A percentile compares a stretch with the other conserved stretches of the same genome.
Evolutionary conservation across 1,140 invertebrate species (phyloP).

Genomic region (Drosophila paulistorum): DNA sequence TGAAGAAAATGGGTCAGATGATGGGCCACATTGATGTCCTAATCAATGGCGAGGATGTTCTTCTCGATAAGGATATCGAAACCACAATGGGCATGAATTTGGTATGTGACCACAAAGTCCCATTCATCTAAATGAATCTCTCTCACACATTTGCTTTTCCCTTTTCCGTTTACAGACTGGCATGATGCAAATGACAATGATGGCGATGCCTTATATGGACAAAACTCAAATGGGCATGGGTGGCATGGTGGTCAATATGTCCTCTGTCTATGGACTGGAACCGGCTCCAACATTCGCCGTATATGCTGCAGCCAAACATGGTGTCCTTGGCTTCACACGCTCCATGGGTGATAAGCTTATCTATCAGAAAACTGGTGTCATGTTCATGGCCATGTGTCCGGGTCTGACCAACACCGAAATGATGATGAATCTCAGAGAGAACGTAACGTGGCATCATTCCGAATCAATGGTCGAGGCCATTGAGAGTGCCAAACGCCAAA

Average conservation of each 20-base stretch:
- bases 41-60: constrained; percentile 69
- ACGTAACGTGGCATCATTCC: constrained; percentile 66
- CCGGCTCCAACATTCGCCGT: constrained; percentile 79
- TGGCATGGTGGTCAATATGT: constrained; percentile 87
- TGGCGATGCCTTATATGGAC: constrained; percentile 83
- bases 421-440: constrained; percentile 76
- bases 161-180: constrained; percentile 44
- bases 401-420: constrained; percentile 68
- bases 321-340: constrained; percentile 84
- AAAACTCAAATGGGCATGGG: constrained; percentile 85
- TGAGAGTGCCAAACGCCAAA: constrained; percentile 68
- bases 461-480: constrained; percentile 65
- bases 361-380: constrained; percentile 66
- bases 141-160: not conserved
- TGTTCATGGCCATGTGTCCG: constrained; percentile 71
- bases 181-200: constrained; percentile 65
- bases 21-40: constrained; percentile 75
- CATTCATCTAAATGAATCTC: not conserved
- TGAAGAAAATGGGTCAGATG: constrained; percentile 57
- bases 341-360: constrained; percentile 74
- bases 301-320: constrained; percentile 84
- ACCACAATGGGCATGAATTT: constrained; percentile 74
- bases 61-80: constrained; percentile 75
- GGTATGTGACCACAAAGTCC: constrained; percentile 38
- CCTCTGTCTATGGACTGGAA: constrained; percentile 85